Conservation (phyloP, 2,888 invertebrate species). For the Cheilosia urbana region DNA sequence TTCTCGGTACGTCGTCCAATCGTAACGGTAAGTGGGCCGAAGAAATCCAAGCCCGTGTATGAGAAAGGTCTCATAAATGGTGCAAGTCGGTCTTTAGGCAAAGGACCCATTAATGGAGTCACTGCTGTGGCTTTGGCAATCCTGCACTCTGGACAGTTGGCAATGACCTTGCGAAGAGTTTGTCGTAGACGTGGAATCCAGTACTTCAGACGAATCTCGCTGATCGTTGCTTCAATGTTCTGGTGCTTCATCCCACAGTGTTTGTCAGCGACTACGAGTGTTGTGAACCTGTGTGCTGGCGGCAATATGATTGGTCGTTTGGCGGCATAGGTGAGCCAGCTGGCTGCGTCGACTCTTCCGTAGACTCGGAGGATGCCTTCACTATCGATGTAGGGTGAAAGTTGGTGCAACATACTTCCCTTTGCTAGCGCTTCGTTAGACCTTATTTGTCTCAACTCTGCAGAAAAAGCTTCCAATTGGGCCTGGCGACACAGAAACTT, state of each 20-base stretch:
- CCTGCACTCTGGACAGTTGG: constrained; percentile 38
- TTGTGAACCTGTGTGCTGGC: too few species aligned
- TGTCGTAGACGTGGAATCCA: constrained; percentile 34
- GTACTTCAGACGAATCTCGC: constrained; percentile 33
- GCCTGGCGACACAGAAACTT: constrained; percentile 19
- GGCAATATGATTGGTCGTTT: constrained; percentile 37
- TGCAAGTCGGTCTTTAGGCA: constrained; percentile 60
- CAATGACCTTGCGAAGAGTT: constrained; percentile 14
- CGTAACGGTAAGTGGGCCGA: constrained; percentile 60
- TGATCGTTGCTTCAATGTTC: constrained; percentile 26
- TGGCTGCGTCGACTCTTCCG: constrained; percentile 54
- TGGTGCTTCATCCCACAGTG: too few species aligned
- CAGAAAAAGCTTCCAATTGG: constrained; percentile 15
- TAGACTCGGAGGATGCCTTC: constrained; percentile 33
- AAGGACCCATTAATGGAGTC: constrained; percentile 65
- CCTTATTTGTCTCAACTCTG: constrained; percentile 7
- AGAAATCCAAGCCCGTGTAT: constrained; percentile 66
- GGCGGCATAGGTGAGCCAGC: constrained; percentile 46
- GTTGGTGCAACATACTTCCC: too few species aligned
- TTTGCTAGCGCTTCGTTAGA: background rate
- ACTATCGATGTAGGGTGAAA: background rate
- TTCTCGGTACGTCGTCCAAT: constrained; percentile 72
- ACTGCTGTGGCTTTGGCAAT: constrained; percentile 20
- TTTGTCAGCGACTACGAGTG: too few species aligned
- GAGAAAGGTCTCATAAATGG: constrained; percentile 53